Evolutionary conservation across 2,888 invertebrate species (phyloP).

Genomic region (Hirtodrosophila trivittata): DNA sequence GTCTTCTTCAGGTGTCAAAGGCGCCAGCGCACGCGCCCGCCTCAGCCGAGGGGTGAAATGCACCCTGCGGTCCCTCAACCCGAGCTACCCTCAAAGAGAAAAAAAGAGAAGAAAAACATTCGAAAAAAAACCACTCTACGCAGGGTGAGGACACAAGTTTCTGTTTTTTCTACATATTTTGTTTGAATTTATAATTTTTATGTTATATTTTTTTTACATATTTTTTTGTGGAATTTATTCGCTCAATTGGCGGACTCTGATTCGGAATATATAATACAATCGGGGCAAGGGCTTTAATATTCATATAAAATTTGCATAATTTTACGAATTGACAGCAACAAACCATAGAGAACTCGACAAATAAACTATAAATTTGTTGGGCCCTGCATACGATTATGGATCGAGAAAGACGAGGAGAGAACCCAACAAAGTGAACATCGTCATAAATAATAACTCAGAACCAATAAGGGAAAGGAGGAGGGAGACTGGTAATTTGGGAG

Average conservation of each 20-base stretch:
- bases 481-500: no score
- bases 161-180: constrained; percentile 46
- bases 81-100: constrained; percentile 11
- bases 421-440: not conserved
- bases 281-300: constrained; percentile 27
- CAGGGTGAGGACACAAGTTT: constrained; percentile 17
- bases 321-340: constrained; percentile 70
- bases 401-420: not conserved
- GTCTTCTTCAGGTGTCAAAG: constrained; percentile 69
- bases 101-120: constrained; percentile 9
- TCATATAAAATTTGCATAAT: constrained; percentile 65
- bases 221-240: constrained; percentile 47
- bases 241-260: constrained; percentile 58
- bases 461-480: no score
- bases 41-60: constrained; percentile 21
- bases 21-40: constrained; percentile 67
- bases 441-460: not conserved
- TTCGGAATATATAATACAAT: constrained; percentile 33
- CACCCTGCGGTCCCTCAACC: constrained; percentile 27
- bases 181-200: constrained; percentile 65
- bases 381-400: constrained; percentile 46
- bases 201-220: constrained; percentile 13
- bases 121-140: constrained; percentile 6
- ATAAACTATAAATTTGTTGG: constrained; percentile 71
- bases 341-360: constrained; percentile 68